A percentile compares a stretch with the other conserved stretches of the same genome.
These are phyloP conservation scores for Myrmecophaga tridactyla DNA, from an alignment of 2,113 vertebrate genomes.

Conservation along the genomic window DNA sequence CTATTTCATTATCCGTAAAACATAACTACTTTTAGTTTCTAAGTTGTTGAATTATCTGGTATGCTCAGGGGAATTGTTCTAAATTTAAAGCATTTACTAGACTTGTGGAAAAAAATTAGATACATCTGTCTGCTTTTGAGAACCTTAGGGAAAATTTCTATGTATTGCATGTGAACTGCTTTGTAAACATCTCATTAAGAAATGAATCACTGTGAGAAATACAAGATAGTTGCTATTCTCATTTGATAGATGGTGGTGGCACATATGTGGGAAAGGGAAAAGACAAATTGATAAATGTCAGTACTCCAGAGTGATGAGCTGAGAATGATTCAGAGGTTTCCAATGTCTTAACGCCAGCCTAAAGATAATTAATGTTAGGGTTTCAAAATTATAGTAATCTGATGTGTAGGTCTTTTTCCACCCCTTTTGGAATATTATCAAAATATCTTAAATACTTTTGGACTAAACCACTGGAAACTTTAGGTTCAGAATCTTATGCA, in stretches of 20 bases:
- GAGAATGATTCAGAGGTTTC: background rate
- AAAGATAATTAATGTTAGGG: slow-evolving; percentile 36
- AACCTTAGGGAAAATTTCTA: background rate
- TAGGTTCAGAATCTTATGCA: slow-evolving; percentile 18
- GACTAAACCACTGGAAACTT: slow-evolving; percentile 57
- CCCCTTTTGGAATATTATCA: slow-evolving; percentile 51
- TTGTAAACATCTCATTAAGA: slow-evolving; percentile 29
- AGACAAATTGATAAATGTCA: background rate
- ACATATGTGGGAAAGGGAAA: background rate
- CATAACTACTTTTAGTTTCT: slow-evolving; percentile 45
- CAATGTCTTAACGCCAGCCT: background rate
- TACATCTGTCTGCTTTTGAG: background rate
- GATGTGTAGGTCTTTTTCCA: slow-evolving; percentile 25
- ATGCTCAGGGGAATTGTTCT: slow-evolving; percentile 27
- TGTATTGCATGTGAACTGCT: slow-evolving; percentile 20
- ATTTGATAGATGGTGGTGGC: background rate
- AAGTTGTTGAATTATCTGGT: slow-evolving; percentile 59
- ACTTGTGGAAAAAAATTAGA: background rate
- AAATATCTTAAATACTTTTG: slow-evolving; percentile 36
- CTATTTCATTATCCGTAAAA: slow-evolving; percentile 54
- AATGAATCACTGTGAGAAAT: background rate
- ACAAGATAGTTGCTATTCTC: background rate
- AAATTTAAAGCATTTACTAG: slow-evolving; percentile 19
- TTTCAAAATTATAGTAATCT: slow-evolving; percentile 36
- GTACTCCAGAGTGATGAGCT: background rate